Percentiles rank a stretch among this genome's conserved stretches.
Evolutionary conservation across 2,888 invertebrate species (phyloP).

Genomic region (Lysandra bellargus): DNA sequence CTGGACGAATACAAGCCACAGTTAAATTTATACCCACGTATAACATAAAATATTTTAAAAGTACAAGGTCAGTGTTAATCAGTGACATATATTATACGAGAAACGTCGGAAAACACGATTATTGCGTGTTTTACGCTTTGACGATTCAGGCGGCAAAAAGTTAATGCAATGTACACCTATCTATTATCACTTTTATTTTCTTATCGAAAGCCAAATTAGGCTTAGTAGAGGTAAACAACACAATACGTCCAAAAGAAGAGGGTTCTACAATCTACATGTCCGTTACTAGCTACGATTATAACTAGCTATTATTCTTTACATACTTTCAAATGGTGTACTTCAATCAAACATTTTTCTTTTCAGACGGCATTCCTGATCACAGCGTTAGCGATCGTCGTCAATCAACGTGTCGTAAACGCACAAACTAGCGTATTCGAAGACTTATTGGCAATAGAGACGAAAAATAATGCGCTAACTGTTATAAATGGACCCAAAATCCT

Average conservation of each 20-base stretch:
- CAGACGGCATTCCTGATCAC: constrained; percentile 76
- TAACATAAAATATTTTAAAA: neutral
- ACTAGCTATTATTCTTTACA: neutral
- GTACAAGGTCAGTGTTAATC: constrained; percentile 12
- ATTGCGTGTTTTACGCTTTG: constrained; percentile 27
- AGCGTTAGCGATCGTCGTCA: constrained; percentile 72
- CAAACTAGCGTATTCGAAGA: constrained; percentile 57
- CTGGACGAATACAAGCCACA: neutral
- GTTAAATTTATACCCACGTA: neutral
- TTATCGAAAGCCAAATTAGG: constrained; percentile 23
- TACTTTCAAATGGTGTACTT: neutral
- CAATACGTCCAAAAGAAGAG: neutral
- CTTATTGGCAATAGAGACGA: constrained; percentile 67
- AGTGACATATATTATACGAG: constrained; percentile 13
- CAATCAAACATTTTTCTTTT: constrained; percentile 45
- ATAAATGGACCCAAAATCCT: constrained; percentile 61
- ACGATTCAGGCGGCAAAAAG: constrained; percentile 13
- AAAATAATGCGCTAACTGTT: constrained; percentile 59
- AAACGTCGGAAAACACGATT: constrained; percentile 24
- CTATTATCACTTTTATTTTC: constrained; percentile 19
- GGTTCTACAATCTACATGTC: neutral
- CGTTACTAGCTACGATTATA: neutral
- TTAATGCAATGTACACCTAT: constrained; percentile 23
- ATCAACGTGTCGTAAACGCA: constrained; percentile 63
- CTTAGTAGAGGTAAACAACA: neutral